Conservation (phyloP, 2,113 vertebrate genomes). For the pig (Sus scrofa) region T2T-Sscrofa CM000830.6:130033501-130034000, state of each 20-base stretch:
- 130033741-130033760: background rate
- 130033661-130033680: slow-evolving; percentile 34
- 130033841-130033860: background rate
- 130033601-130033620: slow-evolving; percentile 59
- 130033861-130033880: background rate
- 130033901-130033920: background rate
- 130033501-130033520: slow-evolving; percentile 68
- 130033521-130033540: slow-evolving; percentile 49
- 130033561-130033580: slow-evolving; percentile 53
- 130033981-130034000: background rate
- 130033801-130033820: background rate
- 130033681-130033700: slow-evolving; percentile 50
- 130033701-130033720: slow-evolving; percentile 61
- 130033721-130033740: slow-evolving; percentile 4
- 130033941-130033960: background rate
- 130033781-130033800: background rate
- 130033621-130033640: slow-evolving; percentile 43
- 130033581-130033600: slow-evolving; percentile 24
- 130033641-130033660: slow-evolving; percentile 54
- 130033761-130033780: background rate
- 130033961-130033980: slow-evolving; percentile 34
- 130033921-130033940: background rate
- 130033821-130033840: background rate
- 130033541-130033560: slow-evolving; percentile 59
- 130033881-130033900: background rate